Base-by-base conservation (phyloP, 2,797 vertebrate species). In the Anomalospiza imberbis region DNA sequence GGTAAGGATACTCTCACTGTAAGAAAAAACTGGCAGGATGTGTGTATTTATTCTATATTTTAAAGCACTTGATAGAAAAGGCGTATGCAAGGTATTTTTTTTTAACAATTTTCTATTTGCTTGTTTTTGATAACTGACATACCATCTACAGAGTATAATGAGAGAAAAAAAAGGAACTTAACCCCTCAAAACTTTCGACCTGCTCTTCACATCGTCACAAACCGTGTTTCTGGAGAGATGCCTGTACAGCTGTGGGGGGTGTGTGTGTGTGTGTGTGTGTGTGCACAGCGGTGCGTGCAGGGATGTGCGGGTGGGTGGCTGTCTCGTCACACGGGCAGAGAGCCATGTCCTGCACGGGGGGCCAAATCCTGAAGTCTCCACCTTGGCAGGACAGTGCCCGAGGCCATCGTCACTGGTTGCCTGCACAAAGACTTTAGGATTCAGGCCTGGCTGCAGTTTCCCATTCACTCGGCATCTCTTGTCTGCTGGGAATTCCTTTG, bases 1-100 rank as follows among this genome's bases (percentile, higher is more conserved):
- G 99, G 99, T 99, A 99, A 99, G 99, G 99, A 99, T 99, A 99
- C 99, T 99, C 99, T 99, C 99, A 99, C 99, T 99, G 99, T 99
- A 99, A 99, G 99, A 99, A 99, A 98, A 99, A 99, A 98, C 98
- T 98, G 98, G 98, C 98, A 98, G 98, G 98, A 98, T 98, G 98
- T 98, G 98, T 98, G 98, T 98, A 98, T 98, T 98, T 98, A 98
- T 98, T 98, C 98, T 98, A 98, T 98, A 98, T 98, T 98, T 98
- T 99, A 99, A 99, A 99, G 99, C 99, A 99, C 99, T 99, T 99
- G 99, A 99, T 99, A 99, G 99, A 99, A 99, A 98, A 98, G 98
- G 98, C 98, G 98, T 98, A 98, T 98, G 98, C 97, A 98, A 98
- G 98, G 97, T 98, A 5, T 88, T 94, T 98, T 97, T 95, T 96